Evolutionary conservation across 2,113 vertebrate genomes (phyloP).

Genomic region (Cyphomyrus plagiostoma): DNA sequence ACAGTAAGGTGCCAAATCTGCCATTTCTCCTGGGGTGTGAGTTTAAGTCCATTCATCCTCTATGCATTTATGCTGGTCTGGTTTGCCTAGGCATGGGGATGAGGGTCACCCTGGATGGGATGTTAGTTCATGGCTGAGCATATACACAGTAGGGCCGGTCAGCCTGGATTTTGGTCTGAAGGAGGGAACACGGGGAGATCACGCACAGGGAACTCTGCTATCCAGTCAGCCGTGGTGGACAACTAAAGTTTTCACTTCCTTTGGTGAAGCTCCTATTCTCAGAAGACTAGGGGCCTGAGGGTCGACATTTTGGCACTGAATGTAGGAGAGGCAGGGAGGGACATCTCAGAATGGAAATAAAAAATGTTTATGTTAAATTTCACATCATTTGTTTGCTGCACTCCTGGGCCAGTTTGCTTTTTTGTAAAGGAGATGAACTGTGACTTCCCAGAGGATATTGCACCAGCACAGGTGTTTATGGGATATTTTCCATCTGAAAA

Average conservation of each 20-base stretch:
- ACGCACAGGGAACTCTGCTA: not conserved
- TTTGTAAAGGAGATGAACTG: not conserved
- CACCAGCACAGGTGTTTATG: not conserved
- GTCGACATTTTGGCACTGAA: not conserved
- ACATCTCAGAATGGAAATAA: not conserved
- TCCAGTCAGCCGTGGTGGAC: not conserved
- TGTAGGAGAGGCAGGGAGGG: not conserved
- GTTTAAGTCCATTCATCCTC: not conserved
- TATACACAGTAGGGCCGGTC: not conserved
- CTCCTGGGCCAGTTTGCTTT: not conserved
- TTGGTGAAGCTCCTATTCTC: not conserved
- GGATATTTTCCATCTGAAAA: not conserved
- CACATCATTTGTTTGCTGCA: not conserved
- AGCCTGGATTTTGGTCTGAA: not conserved
- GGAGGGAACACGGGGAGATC: not conserved
- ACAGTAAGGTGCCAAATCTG: not conserved
- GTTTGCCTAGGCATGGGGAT: not conserved
- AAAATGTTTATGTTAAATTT: not conserved
- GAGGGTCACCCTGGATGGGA: not conserved
- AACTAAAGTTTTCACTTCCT: not conserved
- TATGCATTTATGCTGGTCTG: not conserved
- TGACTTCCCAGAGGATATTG: not conserved
- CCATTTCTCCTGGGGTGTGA: not conserved
- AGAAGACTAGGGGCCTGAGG: not conserved
- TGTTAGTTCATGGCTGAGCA: not conserved